A percentile compares a stretch with the other conserved stretches of the same genome.
Evolutionary conservation across 2,113 vertebrate species (phyloP).

Genomic region (Sminthopsis crassicaudata): DNA sequence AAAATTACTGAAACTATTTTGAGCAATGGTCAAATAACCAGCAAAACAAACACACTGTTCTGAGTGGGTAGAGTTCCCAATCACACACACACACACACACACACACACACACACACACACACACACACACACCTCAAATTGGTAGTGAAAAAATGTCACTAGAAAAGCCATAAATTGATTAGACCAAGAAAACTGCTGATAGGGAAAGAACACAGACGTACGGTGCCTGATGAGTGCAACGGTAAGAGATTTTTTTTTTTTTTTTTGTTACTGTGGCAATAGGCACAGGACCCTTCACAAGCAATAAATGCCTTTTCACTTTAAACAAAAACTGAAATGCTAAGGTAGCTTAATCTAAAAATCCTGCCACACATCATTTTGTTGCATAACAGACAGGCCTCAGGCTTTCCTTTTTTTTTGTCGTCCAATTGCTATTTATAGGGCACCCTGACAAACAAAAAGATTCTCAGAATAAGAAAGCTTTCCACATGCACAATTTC

Average conservation of each 20-base stretch:
- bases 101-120: too few relatives aligned
- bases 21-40: constrained; percentile 11
- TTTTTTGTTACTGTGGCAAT: neutral
- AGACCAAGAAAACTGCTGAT: constrained; percentile 29
- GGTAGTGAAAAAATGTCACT: neutral
- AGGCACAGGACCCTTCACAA: constrained; percentile 11
- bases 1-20: constrained; percentile 44
- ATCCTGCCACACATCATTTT: constrained; percentile 48
- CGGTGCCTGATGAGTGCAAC: neutral
- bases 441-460: constrained; percentile 11
- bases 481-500: constrained; percentile 12
- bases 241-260: neutral
- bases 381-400: constrained; percentile 40
- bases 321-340: constrained; percentile 57
- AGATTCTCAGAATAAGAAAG: neutral
- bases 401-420: constrained; percentile 40
- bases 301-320: constrained; percentile 30
- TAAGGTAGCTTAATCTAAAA: constrained; percentile 60
- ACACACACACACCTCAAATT: neutral
- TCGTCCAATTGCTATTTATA: neutral
- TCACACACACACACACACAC: neutral
- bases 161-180: constrained; percentile 6
- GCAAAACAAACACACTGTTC: constrained; percentile 20
- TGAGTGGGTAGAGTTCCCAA: neutral
- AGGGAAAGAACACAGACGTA: neutral